Conservation (phyloP, 1,140 invertebrate genomes). For the Orchestia grillus region DNA sequence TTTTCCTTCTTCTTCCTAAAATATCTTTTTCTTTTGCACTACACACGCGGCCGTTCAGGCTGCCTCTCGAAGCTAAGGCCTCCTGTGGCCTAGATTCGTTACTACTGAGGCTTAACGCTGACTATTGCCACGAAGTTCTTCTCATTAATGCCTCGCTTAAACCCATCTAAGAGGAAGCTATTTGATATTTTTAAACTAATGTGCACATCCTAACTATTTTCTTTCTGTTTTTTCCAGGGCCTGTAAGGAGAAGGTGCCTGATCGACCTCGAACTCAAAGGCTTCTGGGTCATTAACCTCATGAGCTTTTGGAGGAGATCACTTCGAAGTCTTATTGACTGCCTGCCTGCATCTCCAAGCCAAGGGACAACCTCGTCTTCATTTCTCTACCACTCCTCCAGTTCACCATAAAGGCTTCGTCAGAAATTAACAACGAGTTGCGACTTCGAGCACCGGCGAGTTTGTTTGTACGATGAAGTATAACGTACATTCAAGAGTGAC, state of each 20-base stretch:
- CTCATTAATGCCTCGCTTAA: background rate
- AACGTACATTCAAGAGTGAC: background rate
- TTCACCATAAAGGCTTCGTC: background rate
- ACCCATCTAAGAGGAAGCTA: background rate
- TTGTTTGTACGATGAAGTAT: background rate
- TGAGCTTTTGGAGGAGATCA: conserved; percentile 21
- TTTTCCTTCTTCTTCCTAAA: too few relatives aligned
- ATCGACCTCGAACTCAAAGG: background rate
- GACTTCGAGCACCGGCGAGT: background rate
- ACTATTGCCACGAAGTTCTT: background rate
- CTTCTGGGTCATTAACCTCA: background rate
- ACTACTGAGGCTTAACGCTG: background rate
- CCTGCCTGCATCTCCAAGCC: background rate
- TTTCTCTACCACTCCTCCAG: background rate
- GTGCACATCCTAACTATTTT: background rate
- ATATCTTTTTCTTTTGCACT: background rate
- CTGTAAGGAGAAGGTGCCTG: background rate
- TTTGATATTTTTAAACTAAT: background rate
- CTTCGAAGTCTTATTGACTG: background rate
- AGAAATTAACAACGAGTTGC: background rate
- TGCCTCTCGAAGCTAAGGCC: background rate
- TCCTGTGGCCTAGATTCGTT: background rate
- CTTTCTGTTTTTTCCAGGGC: background rate
- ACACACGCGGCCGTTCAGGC: background rate
- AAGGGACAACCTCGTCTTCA: background rate